Evolutionary conservation across 1,140 invertebrate species (phyloP).

Genomic region (Dendroctonus valens): DNA sequence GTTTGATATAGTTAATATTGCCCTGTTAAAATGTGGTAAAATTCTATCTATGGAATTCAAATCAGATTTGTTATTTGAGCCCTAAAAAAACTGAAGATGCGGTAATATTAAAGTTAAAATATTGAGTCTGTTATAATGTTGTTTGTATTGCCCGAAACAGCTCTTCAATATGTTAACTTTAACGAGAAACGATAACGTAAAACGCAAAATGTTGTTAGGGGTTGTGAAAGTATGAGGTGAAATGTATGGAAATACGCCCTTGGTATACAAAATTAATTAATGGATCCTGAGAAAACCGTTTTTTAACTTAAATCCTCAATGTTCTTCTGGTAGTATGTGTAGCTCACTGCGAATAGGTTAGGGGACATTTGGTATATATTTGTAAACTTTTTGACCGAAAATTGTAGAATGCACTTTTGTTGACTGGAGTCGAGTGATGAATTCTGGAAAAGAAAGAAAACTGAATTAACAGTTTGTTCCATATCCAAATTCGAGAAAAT

Average conservation of each 20-base stretch:
- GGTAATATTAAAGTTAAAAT: conserved; percentile 38
- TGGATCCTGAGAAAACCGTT: conserved; percentile 10
- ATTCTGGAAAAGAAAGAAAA: conserved; percentile 40
- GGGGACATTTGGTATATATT: conserved; percentile 38
- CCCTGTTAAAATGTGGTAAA: conserved; percentile 40
- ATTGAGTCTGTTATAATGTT: conserved; percentile 44
- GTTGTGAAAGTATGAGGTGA: neutral
- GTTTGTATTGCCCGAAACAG: conserved; percentile 43
- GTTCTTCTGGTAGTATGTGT: conserved; percentile 36
- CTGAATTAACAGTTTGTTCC: neutral
- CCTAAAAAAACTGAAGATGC: conserved; percentile 31
- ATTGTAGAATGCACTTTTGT: conserved; percentile 36
- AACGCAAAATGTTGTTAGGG: conserved; percentile 15
- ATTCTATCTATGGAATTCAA: conserved; percentile 33
- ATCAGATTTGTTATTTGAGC: conserved; percentile 31
- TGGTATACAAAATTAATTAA: conserved; percentile 6
- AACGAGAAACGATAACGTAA: conserved; percentile 28
- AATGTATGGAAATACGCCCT: conserved; percentile 28
- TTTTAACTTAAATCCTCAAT: conserved; percentile 29
- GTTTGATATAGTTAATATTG: conserved; percentile 39
- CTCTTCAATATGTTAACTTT: conserved; percentile 42
- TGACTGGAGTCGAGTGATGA: conserved; percentile 42
- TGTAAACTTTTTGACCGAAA: conserved; percentile 30
- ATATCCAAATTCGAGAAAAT: no score
- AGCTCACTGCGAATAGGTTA: conserved; percentile 41